Percentiles rank a stretch among this genome's conserved stretches.
These are phyloP conservation scores for Ursus arctos DNA, from an alignment of 2,113 vertebrate genomes.

Conservation along the genomic window DNA sequence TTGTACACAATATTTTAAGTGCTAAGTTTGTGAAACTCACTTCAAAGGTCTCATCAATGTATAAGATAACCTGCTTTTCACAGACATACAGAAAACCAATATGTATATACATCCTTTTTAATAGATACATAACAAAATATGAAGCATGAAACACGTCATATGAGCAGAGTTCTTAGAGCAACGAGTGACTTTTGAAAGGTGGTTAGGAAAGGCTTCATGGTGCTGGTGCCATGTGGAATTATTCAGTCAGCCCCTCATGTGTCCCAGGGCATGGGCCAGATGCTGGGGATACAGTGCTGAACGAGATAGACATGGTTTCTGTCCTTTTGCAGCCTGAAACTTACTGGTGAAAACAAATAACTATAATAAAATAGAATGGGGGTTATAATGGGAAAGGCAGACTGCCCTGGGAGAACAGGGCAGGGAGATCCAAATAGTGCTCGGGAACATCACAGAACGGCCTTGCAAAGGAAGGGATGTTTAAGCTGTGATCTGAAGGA, in stretches of 20 bases:
- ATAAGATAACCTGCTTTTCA: background rate
- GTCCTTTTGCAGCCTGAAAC: background rate
- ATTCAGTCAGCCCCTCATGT: background rate
- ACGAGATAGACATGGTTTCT: background rate
- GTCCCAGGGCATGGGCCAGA: background rate
- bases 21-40: background rate
- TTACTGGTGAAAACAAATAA: background rate
- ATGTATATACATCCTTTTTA: constrained; percentile 15
- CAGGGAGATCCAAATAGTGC: background rate
- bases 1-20: constrained; percentile 6
- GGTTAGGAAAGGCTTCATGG: background rate
- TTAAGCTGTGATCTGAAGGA: background rate
- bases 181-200: background rate
- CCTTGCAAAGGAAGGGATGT: background rate
- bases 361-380: background rate
- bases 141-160: background rate
- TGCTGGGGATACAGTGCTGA: background rate
- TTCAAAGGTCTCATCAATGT: background rate
- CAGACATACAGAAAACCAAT: background rate
- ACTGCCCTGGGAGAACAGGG: background rate
- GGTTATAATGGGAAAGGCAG: background rate
- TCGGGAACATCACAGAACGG: background rate
- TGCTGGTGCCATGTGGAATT: background rate
- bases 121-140: background rate
- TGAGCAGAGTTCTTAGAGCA: background rate